phyloP scores from a whole-genome alignment of 2,888 invertebrate species.

The Ormyrus labotus region DNA sequence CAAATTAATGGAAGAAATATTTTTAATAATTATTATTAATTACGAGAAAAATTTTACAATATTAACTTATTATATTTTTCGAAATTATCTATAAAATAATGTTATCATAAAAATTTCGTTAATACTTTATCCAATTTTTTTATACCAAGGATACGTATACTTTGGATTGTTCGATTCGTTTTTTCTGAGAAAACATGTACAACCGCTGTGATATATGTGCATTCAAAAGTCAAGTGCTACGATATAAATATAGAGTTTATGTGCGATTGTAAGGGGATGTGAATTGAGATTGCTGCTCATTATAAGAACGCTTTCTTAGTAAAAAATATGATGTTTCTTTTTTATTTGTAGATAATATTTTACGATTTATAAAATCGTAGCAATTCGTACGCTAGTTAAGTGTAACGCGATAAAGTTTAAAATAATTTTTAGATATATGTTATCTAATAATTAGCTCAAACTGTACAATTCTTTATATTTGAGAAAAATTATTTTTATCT shows the following conservation, averaged over 20 bases:
- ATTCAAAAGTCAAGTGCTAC: constrained; percentile 57
- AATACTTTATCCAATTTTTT: constrained; percentile 21
- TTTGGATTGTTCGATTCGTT: constrained; percentile 49
- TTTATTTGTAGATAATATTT: constrained; percentile 22
- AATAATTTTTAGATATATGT: constrained; percentile 2
- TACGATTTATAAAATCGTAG: constrained; percentile 19
- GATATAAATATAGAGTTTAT: constrained; percentile 40
- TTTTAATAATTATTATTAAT: too few species aligned
- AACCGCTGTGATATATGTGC: constrained; percentile 60
- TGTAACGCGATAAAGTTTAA: constrained; percentile 36
- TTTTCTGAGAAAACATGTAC: constrained; percentile 51
- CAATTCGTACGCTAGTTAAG: constrained; percentile 10
- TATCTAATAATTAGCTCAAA: constrained; percentile 6
- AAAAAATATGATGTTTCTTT: constrained; percentile 9
- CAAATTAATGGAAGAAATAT: too few species aligned
- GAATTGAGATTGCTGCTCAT: constrained; percentile 31
- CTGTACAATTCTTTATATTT: background rate
- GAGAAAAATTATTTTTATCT: constrained; percentile 15
- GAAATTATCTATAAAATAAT: too few species aligned
- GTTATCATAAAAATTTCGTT: too few species aligned
- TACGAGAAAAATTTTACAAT: too few species aligned
- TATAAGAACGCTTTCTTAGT: constrained; percentile 13
- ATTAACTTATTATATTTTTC: too few species aligned
- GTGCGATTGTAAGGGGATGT: constrained; percentile 51
- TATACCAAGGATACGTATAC: constrained; percentile 33